phyloP scores from a whole-genome alignment of 2,797 vertebrate genomes.

The Poecilia gillii region DNA sequence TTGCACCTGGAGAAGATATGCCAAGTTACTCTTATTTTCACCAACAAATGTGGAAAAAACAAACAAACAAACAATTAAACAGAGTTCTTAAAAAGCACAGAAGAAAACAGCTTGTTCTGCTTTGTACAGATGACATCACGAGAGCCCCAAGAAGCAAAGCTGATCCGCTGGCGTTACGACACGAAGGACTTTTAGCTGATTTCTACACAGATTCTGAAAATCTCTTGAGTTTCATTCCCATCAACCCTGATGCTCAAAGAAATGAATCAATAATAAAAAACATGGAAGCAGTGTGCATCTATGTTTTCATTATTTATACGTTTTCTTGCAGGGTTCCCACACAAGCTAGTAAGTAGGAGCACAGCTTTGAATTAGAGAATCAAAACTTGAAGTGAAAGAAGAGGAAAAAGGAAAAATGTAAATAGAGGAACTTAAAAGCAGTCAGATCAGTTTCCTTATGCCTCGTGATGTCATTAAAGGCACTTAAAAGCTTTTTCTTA shows the following conservation, averaged over 20 bases:
- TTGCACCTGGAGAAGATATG: constrained; percentile 84
- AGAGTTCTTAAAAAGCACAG: neutral
- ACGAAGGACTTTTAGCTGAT: neutral
- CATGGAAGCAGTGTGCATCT: neutral
- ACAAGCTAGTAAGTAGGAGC: neutral
- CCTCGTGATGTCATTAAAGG: neutral
- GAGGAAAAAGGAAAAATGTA: neutral
- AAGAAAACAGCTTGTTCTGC: neutral
- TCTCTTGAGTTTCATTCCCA: neutral
- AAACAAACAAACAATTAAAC: neutral
- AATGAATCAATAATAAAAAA: neutral
- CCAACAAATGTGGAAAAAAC: too few species aligned
- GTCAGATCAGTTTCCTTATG: neutral
- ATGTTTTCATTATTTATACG: neutral
- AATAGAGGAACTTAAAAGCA: neutral
- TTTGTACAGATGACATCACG: neutral
- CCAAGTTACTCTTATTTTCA: neutral
- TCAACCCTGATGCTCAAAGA: neutral
- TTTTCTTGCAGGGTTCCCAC: neutral
- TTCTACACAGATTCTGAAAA: neutral
- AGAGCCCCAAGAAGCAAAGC: too few species aligned
- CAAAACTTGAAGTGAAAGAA: neutral
- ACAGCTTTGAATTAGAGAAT: neutral
- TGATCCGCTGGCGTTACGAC: neutral
- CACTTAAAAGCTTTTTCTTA: neutral